Evolutionary conservation across 1,140 invertebrate species (phyloP).

Genomic region (Halesus radiatus): DNA sequence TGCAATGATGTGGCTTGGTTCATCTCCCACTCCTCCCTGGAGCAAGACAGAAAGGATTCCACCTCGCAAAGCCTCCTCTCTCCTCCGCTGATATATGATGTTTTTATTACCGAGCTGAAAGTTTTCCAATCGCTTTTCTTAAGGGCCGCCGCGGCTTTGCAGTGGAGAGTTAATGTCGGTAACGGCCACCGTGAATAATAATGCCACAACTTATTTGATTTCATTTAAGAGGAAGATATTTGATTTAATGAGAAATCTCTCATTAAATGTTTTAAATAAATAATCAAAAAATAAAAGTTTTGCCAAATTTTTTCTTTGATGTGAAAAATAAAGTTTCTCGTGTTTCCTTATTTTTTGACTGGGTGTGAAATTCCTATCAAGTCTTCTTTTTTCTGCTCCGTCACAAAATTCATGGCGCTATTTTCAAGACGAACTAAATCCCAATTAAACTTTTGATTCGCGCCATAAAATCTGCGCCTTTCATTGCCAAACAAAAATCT

Average conservation of each 20-base stretch:
- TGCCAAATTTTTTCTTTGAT: no score
- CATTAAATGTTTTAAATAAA: neutral
- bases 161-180: slow-evolving; percentile 50
- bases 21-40: no score
- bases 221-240: slow-evolving; percentile 30
- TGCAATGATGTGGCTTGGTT: no score
- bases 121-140: slow-evolving; percentile 58
- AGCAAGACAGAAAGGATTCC: no score
- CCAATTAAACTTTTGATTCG: slow-evolving; percentile 52
- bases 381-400: neutral
- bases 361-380: no score
- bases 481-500: slow-evolving; percentile 19
- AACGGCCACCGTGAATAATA: slow-evolving; percentile 53
- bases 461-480: slow-evolving; percentile 46
- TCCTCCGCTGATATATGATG: slow-evolving; percentile 54
- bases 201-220: slow-evolving; percentile 39
- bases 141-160: slow-evolving; percentile 49
- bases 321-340: no score
- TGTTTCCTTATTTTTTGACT: no score
- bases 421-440: slow-evolving; percentile 23
- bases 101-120: slow-evolving; percentile 57
- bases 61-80: no score
- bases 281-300: no score
- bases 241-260: neutral
- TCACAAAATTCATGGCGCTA: neutral